Conservation (phyloP, 2,113 vertebrate genomes). For the Ifrita kowaldi region DNA sequence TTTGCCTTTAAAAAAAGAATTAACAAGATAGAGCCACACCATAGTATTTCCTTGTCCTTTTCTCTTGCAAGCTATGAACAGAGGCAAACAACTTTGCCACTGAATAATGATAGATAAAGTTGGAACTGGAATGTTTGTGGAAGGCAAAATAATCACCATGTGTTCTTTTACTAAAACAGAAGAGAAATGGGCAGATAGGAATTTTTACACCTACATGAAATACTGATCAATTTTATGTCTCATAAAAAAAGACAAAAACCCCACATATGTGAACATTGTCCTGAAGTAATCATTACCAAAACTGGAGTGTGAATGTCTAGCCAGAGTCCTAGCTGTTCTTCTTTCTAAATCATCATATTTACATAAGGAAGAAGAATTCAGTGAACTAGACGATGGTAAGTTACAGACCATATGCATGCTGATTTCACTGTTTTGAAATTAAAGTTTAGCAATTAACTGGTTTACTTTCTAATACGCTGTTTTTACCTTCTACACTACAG, state of each 20-base stretch:
- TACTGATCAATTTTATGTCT: background rate
- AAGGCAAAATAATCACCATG: background rate
- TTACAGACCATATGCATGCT: background rate
- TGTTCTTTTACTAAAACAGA: background rate
- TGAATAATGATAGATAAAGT: background rate
- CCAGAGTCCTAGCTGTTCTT: background rate
- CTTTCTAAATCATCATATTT: background rate
- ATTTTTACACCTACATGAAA: background rate
- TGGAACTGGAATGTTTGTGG: background rate
- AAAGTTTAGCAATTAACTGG: background rate
- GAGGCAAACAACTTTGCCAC: background rate
- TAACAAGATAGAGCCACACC: background rate
- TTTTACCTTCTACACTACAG: background rate
- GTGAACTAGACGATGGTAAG: background rate
- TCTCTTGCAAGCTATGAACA: background rate
- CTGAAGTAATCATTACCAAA: background rate
- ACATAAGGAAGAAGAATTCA: background rate
- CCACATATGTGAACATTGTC: background rate
- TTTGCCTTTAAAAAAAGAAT: background rate
- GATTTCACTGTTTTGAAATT: background rate
- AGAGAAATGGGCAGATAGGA: background rate
- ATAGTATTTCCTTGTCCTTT: background rate
- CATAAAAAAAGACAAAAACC: background rate
- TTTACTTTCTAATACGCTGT: background rate
- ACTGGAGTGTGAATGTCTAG: background rate